Conservation (phyloP, 2,888 invertebrate species). For the Cremastinae sp. region DNA sequence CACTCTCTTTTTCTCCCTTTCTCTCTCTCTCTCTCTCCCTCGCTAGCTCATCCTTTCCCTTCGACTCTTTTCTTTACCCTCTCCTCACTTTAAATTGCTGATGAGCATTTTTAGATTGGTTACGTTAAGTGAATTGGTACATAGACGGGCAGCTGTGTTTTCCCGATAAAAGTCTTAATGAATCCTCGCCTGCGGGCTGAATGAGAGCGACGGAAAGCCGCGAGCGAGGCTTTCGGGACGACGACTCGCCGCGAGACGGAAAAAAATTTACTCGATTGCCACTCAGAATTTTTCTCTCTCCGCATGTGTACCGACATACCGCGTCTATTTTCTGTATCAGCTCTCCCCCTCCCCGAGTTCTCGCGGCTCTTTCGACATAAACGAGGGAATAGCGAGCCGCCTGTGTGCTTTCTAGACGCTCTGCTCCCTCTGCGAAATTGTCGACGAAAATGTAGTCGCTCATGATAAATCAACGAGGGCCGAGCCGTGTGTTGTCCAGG, state of each 20-base stretch:
- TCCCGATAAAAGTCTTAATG: slow-evolving; percentile 75
- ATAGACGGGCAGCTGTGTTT: slow-evolving; percentile 77
- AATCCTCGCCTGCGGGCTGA: slow-evolving; percentile 53
- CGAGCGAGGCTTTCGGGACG: slow-evolving; percentile 15
- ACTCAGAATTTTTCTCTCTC: slow-evolving; percentile 25
- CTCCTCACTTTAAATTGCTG: slow-evolving; percentile 79
- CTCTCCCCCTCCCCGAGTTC: too few relatives aligned
- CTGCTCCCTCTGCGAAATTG: too few relatives aligned
- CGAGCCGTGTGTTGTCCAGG: neutral
- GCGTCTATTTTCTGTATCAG: too few relatives aligned
- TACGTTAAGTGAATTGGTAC: slow-evolving; percentile 80
- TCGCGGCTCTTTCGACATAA: too few relatives aligned
- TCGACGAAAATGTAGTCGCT: too few relatives aligned
- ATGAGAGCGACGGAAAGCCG: slow-evolving; percentile 10
- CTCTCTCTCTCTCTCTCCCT: slow-evolving; percentile 65
- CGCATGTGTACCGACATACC: neutral
- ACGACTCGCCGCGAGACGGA: slow-evolving; percentile 10
- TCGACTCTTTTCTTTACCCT: slow-evolving; percentile 34
- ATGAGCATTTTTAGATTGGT: slow-evolving; percentile 80
- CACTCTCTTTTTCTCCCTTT: slow-evolving; percentile 56
- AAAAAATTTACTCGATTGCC: slow-evolving; percentile 56
- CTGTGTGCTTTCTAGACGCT: too few relatives aligned
- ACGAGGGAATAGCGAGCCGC: too few relatives aligned
- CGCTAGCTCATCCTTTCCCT: slow-evolving; percentile 33
- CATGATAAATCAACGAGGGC: too few relatives aligned